phyloP scores from a whole-genome alignment of 2,888 invertebrate genomes.

The Lepeophtheirus nordmannii region DNA sequence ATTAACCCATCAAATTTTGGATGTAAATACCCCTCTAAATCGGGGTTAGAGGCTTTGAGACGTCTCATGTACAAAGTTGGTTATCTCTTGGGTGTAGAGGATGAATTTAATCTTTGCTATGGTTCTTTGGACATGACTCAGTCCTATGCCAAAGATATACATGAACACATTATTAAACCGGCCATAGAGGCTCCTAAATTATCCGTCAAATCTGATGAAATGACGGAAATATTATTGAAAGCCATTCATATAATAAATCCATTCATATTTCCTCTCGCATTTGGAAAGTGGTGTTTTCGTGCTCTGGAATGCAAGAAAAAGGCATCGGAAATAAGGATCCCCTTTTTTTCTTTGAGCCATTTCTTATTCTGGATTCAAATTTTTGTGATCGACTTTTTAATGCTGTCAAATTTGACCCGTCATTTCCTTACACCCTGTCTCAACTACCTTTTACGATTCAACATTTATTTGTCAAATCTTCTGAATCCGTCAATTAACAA shows the following conservation, averaged over 20 bases:
- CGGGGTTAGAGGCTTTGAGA: conserved; percentile 55
- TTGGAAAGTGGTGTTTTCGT: neutral
- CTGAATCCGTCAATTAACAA: neutral
- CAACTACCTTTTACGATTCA: neutral
- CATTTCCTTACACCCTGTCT: neutral
- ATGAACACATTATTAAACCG: conserved; percentile 33
- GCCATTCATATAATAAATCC: conserved; percentile 10
- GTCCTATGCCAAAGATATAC: conserved; percentile 31
- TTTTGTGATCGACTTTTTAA: neutral
- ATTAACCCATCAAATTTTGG: conserved; percentile 46
- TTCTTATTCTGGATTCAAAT: neutral
- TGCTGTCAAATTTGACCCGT: neutral
- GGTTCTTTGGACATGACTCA: conserved; percentile 33
- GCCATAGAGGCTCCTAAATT: conserved; percentile 29
- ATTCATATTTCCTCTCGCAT: conserved; percentile 3
- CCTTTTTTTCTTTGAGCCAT: neutral
- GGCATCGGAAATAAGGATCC: neutral
- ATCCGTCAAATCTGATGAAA: conserved; percentile 1
- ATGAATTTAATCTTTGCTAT: conserved; percentile 44
- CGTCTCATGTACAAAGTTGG: conserved; percentile 75
- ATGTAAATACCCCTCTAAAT: conserved; percentile 43
- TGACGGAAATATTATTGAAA: neutral
- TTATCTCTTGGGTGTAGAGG: conserved; percentile 61
- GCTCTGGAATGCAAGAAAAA: neutral
- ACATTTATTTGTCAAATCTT: neutral